These are phyloP conservation scores for Drosophila bocki DNA, from an alignment of 1,140 invertebrate species.

Conservation along the genomic window DNA sequence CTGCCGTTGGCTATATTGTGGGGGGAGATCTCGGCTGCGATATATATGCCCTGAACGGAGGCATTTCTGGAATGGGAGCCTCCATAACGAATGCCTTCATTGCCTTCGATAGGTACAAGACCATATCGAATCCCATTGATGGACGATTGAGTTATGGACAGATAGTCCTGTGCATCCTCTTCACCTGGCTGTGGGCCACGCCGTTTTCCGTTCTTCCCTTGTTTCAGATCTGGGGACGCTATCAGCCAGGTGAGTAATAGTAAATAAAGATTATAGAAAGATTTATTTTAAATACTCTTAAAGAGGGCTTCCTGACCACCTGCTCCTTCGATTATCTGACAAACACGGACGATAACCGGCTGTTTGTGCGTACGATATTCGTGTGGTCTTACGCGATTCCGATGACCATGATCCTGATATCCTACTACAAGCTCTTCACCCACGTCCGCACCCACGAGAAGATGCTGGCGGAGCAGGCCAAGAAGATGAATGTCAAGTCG, in stretches of 20 bases:
- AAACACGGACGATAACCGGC: slow-evolving; percentile 89
- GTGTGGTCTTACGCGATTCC: slow-evolving; percentile 90
- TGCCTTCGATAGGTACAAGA: slow-evolving; percentile 90
- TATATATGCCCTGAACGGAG: slow-evolving; percentile 89
- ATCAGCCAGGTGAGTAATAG: slow-evolving; percentile 87
- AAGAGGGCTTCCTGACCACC: slow-evolving; percentile 91
- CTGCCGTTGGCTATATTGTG: slow-evolving; percentile 87
- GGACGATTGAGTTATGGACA: slow-evolving; percentile 89
- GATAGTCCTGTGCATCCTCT: slow-evolving; percentile 87
- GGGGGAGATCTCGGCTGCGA: slow-evolving; percentile 90
- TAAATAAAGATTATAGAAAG: no score
- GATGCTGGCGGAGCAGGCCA: slow-evolving; percentile 91
- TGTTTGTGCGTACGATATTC: slow-evolving; percentile 90
- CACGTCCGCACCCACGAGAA: slow-evolving; percentile 90
- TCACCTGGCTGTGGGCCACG: slow-evolving; percentile 90
- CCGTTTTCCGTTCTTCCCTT: slow-evolving; percentile 90
- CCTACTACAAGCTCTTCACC: slow-evolving; percentile 89
- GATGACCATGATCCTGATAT: slow-evolving; percentile 88
- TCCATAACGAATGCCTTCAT: slow-evolving; percentile 91
- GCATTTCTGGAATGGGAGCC: slow-evolving; percentile 90
- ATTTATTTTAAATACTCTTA: background rate
- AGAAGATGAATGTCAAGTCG: slow-evolving; percentile 93
- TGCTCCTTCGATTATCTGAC: slow-evolving; percentile 91
- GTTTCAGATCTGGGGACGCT: slow-evolving; percentile 89
- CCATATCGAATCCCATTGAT: slow-evolving; percentile 91